Base-by-base conservation (phyloP, 2,113 vertebrate species). In the Mohoua ochrocephala region DNA sequence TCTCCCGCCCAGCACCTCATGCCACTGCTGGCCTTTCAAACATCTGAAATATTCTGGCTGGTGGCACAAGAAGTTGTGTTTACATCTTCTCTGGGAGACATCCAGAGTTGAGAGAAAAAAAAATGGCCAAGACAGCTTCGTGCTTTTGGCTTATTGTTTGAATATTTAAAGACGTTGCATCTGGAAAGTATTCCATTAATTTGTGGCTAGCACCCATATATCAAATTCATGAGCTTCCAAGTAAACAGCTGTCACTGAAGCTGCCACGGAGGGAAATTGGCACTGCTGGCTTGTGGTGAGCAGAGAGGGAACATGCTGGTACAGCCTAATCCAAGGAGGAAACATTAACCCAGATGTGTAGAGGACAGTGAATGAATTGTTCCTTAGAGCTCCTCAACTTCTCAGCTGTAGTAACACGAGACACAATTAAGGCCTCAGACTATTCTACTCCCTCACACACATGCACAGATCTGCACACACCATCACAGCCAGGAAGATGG, bases 141-240 rank as follows among this genome's bases (percentile, higher is more conserved):
- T 91, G 77, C 85, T 97, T 96, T 97, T 97, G 97, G 96, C 95
- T 97, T 97, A 97, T 98, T 98, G 95, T 98, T 93, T 96, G 93
- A 97, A 69, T 93, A 92, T 97, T 97, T 95, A 91, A 98, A 97
- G 97, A 92, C 11, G 7, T 77, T 94, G 91, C 97, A 97, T 98
- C 98, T 98, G 98, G 98, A 98, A 98, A 97, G 96, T 97, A 97
- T 98, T 98, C 96, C 88, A 95, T 97, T 98, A 97, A 97, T 97
- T 98, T 98, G 97, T 96, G 97, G 97, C 97, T 96, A 98, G 95
- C 94, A 96, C 97, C 75, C 64, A 97, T 98, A 95, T 92, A 98
- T 98, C 97, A 98, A 93, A 94, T 95, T 96, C 93, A 93, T 94
- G 96, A 98, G 94, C 94, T 98, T 97, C 97, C 97, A 97, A 98